Percentiles rank a stretch among this genome's conserved stretches.
Conservation (phyloP, 2,797 vertebrate species). For the Syngnathus rostellatus region DNA sequence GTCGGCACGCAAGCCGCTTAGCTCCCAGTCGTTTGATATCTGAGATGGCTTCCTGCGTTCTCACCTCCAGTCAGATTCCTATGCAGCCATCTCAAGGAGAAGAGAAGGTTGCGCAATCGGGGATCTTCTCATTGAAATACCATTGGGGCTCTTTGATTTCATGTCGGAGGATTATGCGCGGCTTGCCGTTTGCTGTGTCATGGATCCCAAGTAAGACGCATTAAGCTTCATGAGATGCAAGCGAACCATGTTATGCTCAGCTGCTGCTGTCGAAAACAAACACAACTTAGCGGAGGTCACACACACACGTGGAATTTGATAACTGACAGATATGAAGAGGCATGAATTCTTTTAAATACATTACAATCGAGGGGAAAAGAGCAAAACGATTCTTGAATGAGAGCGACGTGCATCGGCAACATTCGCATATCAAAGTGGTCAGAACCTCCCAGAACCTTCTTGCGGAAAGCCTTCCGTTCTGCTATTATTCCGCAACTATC, state of each 20-base stretch:
- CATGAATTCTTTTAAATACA: slow-evolving; percentile 24
- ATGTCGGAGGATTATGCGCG: slow-evolving; percentile 54
- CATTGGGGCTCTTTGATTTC: slow-evolving; percentile 53
- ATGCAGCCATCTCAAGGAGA: slow-evolving; percentile 47
- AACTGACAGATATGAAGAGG: slow-evolving; percentile 45
- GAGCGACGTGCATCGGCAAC: not conserved
- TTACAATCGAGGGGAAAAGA: not conserved
- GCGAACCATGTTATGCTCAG: slow-evolving; percentile 20
- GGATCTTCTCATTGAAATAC: slow-evolving; percentile 54
- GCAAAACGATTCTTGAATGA: not conserved
- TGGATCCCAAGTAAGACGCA: slow-evolving; percentile 45
- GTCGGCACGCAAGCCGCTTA: not conserved
- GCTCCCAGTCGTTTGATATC: slow-evolving; percentile 27
- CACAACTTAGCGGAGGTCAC: slow-evolving; percentile 25
- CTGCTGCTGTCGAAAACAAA: slow-evolving; percentile 8
- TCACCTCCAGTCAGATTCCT: slow-evolving; percentile 41
- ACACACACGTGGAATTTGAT: slow-evolving; percentile 52
- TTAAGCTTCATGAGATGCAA: slow-evolving; percentile 42
- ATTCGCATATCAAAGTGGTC: slow-evolving; percentile 5
- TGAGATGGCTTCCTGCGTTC: slow-evolving; percentile 12
- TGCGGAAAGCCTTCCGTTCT: slow-evolving; percentile 71
- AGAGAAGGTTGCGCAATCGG: slow-evolving; percentile 51
- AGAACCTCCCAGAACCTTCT: slow-evolving; percentile 52
- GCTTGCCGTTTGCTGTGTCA: slow-evolving; percentile 48
- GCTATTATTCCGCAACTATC: slow-evolving; percentile 82